phyloP scores from a whole-genome alignment of 2,113 vertebrate species.

The Donacobius atricapilla region DNA sequence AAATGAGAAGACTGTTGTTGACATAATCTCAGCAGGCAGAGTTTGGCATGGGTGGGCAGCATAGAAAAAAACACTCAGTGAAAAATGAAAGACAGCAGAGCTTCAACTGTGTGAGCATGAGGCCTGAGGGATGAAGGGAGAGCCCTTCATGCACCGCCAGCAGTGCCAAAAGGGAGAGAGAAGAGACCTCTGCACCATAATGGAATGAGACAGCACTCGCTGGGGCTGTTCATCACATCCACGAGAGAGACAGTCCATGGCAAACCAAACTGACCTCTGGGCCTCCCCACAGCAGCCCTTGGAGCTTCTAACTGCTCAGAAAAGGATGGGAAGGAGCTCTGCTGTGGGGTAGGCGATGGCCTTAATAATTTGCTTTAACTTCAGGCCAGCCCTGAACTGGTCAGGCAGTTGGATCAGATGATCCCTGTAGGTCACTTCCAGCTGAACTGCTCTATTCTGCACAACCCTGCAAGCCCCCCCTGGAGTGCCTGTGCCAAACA shows the following conservation, averaged over 20 bases:
- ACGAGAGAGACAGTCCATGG: accelerated
- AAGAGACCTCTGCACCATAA: neutral
- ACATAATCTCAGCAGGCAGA: conserved; percentile 4
- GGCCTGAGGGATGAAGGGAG: neutral
- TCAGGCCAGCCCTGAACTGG: neutral
- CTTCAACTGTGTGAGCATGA: neutral
- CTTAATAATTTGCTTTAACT: neutral
- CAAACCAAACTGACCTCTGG: neutral
- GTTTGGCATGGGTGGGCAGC: neutral
- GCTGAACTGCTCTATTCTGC: neutral
- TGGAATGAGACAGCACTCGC: accelerated
- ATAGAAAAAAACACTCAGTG: neutral
- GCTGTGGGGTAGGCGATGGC: accelerated
- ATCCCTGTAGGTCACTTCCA: neutral
- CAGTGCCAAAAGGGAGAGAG: neutral
- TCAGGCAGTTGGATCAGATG: neutral
- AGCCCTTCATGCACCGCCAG: neutral
- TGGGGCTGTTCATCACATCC: neutral
- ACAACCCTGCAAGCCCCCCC: accelerated
- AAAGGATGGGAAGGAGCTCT: neutral
- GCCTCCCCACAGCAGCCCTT: neutral
- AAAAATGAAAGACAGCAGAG: neutral
- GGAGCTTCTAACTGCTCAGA: neutral
- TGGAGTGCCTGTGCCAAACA: neutral
- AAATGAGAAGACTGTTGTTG: neutral